Conservation (phyloP, 2,113 vertebrate genomes). For the Turdus rufiventris region DNA sequence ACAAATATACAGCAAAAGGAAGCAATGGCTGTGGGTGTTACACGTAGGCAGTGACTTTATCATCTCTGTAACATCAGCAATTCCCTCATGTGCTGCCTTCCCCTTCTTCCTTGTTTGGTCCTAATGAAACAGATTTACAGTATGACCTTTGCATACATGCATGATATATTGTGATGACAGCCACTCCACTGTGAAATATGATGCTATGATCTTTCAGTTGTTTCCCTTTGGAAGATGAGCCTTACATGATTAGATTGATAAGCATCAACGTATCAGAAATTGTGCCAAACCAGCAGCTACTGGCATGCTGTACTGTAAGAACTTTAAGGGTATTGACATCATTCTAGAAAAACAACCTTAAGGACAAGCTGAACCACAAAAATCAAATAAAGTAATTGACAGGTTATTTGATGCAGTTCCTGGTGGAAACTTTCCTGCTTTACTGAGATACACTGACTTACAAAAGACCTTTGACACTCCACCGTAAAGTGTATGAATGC, state of each 20-base stretch:
- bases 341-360: slow-evolving; percentile 28
- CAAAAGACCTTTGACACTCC: slow-evolving; percentile 11
- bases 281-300: slow-evolving; percentile 28
- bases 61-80: not conserved
- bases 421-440: not conserved
- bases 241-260: slow-evolving; percentile 52
- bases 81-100: not conserved
- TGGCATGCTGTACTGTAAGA: not conserved
- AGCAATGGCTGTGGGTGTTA: not conserved
- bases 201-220: slow-evolving; percentile 44
- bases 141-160: slow-evolving; percentile 48
- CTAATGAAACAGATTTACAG: slow-evolving; percentile 51
- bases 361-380: slow-evolving; percentile 26
- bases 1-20: not conserved
- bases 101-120: not conserved
- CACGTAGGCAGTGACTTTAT: not conserved
- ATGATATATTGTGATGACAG: slow-evolving; percentile 53
- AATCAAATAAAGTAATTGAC: slow-evolving; percentile 1
- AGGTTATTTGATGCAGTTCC: not conserved
- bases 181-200: slow-evolving; percentile 37
- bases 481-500: not conserved
- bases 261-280: slow-evolving; percentile 19
- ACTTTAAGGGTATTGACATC: slow-evolving; percentile 20
- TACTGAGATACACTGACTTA: not conserved
- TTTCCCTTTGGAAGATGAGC: slow-evolving; percentile 47